These are phyloP conservation scores for Lucifuga dentata DNA, from an alignment of 2,113 vertebrate species.

Conservation along the genomic window DNA sequence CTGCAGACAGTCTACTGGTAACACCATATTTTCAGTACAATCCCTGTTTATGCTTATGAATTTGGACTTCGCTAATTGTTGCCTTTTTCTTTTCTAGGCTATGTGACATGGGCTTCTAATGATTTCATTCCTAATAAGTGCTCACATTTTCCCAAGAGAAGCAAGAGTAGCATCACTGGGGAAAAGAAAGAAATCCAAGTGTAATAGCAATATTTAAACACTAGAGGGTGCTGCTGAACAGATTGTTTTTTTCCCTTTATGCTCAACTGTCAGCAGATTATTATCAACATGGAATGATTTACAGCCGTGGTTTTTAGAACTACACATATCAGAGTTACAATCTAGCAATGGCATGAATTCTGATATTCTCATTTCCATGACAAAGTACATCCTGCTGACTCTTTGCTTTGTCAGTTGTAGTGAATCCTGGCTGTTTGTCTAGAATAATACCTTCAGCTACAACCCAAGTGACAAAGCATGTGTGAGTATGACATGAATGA, in stretches of 20 bases:
- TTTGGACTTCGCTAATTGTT: too few species aligned
- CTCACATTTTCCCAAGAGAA: too few species aligned
- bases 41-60: too few species aligned
- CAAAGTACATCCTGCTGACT: slow-evolving; percentile 22
- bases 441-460: not conserved
- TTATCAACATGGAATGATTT: slow-evolving; percentile 24
- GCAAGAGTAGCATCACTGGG: not conserved
- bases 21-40: too few species aligned
- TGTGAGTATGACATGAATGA: too few species aligned
- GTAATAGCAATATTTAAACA: slow-evolving; percentile 34
- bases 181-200: slow-evolving; percentile 27
- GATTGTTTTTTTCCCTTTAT: not conserved
- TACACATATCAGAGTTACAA: not conserved
- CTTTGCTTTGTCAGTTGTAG: not conserved
- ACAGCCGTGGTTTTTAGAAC: slow-evolving; percentile 14
- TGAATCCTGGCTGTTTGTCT: slow-evolving; percentile 3
- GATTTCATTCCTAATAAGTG: too few species aligned
- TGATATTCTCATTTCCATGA: slow-evolving; percentile 17
- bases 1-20: too few species aligned
- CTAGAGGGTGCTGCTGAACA: slow-evolving; percentile 52
- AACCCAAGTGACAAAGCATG: not conserved
- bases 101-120: too few species aligned
- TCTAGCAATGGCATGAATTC: slow-evolving; percentile 1
- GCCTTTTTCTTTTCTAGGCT: too few species aligned
- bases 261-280: not conserved